Base-by-base conservation (phyloP, 2,888 invertebrate genomes). In the Aphrophora alni region DNA sequence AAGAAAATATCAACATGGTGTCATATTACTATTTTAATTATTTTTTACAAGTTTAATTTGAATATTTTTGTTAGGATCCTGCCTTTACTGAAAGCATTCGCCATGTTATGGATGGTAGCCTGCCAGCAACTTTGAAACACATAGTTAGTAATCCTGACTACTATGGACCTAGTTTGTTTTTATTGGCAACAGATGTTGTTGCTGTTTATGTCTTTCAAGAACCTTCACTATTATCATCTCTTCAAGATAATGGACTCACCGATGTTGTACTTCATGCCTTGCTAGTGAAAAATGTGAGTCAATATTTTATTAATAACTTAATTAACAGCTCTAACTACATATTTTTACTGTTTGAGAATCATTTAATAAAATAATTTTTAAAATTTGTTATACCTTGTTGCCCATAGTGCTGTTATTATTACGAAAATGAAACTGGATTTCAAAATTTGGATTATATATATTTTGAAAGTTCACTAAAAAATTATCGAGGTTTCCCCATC, bases 131-230 rank as follows among this genome's bases (percentile, higher is more conserved):
- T 0, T 87, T 97, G 82, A 94, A 95, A 85, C 93, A 94, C 86
- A 95, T 97, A 38, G 95, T 97, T 83, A 95, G 95, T 84, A 96
- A 97, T 89, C 94, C 95, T 0, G 96, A 96, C 86, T 97, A 96
- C 87, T 97, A 97, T 87, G 96, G 96, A 0, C 94, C 96, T 14
- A 95, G 95, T 0, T 88, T 97, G 77, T 97, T 96, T 88, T 89
- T 96, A 38, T 88, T 96, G 74, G 95, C 95, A 83, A 93, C 95
- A 0, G 95, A 96, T 88, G 94, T 96, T 27, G 95, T 97, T 17
- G 95, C 96, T 0, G 95, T 95, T 8, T 96, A 96, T 86, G 93
- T 93, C 28, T 93, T 93, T 86, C 93, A 93, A 90, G 96, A 97
- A 87, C 97, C 97, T 0, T 95, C 95, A 2, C 88, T 96, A 74